Base-by-base conservation (phyloP, 1,140 invertebrate genomes). In the Listronotus oregonensis region DNA sequence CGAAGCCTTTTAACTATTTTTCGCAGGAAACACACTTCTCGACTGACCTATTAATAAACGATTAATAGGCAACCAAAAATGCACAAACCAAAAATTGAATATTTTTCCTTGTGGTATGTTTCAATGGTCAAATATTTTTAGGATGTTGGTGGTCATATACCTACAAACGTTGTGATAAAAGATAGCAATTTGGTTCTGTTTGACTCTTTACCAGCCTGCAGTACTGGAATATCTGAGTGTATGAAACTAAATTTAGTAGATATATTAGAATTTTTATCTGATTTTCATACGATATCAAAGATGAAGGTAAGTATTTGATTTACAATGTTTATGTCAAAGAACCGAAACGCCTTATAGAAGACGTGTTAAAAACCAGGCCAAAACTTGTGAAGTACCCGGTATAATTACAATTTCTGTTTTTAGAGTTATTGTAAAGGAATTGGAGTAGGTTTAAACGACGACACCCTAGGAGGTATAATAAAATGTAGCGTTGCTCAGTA, bases 401-500 rank as follows among this genome's bases (percentile, higher is more conserved):
- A 10, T 52, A 12, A 46, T 9, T 17, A 56, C 14, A 37, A 10
- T 39, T 21, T 31, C 1, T 60, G 1, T n/a, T 82, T 81, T 39
- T 72, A 94, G 91, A 93, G 89, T 73, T 93, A 91, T 71, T 88
- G 86, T 74, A 93, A 92, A 80, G 89, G 89, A 51, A 81, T 86
- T 66, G 84, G 87, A 67, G 88, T 88, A 66, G 92, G 91, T 21
- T 80, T 98, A 57, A 95, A 96, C 79, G 92, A 98, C 80, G 97
- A 99, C 78, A 97, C 96, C 0, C 81, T 99, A 17, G 96, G 96
- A 8, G 95, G 94, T 8, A 91, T 95, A 18, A 84, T 99, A 10
- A 99, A 99, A 80, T 94, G 95, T 54, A 95, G 94, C 12, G 87
- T 98, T 49, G 93, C 96, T 0, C 96, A 99, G 81, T 98, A 92